phyloP scores from a whole-genome alignment of 1,140 invertebrate genomes.

The Hycleus cichorii region DNA sequence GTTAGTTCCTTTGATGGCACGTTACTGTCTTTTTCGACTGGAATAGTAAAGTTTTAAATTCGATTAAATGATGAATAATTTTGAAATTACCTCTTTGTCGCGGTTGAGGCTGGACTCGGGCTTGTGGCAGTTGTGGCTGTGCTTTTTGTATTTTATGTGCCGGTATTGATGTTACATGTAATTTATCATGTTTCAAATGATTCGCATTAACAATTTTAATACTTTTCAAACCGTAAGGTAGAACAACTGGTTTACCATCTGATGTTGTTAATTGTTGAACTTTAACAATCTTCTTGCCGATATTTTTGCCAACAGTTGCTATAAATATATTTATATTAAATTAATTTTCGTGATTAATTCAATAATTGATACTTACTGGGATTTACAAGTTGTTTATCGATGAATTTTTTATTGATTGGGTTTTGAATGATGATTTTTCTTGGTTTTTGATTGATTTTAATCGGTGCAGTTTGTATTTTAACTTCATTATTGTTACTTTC shows the following conservation, averaged over 20 bases:
- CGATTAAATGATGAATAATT: constrained; percentile 33
- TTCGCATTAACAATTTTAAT: constrained; percentile 66
- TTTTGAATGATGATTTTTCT: constrained; percentile 33
- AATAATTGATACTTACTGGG: constrained; percentile 19
- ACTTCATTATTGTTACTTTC: constrained; percentile 16
- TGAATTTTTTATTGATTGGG: constrained; percentile 29
- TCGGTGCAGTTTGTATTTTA: constrained; percentile 12
- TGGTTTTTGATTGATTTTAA: constrained; percentile 17
- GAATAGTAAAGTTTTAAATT: constrained; percentile 27
- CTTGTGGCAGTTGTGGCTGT: constrained; percentile 16
- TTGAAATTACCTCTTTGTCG: constrained; percentile 19
- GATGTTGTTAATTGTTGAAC: constrained; percentile 48
- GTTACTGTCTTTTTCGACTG: too few relatives aligned
- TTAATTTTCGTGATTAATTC: not conserved
- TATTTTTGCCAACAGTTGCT: constrained; percentile 25
- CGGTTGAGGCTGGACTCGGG: constrained; percentile 9
- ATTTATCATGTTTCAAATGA: constrained; percentile 47
- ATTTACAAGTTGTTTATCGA: constrained; percentile 26
- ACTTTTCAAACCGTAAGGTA: constrained; percentile 62
- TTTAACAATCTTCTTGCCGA: constrained; percentile 44
- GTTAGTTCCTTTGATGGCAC: not conserved
- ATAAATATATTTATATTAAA: constrained; percentile 3
- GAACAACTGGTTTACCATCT: constrained; percentile 51
- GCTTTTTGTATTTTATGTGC: not conserved
- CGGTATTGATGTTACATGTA: constrained; percentile 44